These are phyloP conservation scores for Lytechinus variegatus DNA, from an alignment of 35 echinoderm and acorn worm species.

Conservation along the genomic window DNA sequence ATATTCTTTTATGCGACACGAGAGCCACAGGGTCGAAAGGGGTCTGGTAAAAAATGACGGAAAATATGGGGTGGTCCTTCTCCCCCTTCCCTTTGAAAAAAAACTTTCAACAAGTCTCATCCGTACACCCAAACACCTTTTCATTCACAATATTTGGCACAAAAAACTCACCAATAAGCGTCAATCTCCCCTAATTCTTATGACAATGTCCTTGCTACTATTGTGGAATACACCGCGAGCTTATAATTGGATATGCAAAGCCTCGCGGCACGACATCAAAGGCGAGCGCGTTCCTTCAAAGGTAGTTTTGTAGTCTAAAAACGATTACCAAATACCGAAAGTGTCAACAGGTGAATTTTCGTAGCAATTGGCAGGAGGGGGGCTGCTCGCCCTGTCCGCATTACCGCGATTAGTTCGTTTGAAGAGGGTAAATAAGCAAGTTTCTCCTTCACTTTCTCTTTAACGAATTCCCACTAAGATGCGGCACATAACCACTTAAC, in stretches of 20 bases:
- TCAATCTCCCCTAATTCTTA: constrained; percentile 12
- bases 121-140: constrained; percentile 18
- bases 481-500: constrained; percentile 18
- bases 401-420: neutral
- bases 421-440: constrained; percentile 1
- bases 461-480: neutral
- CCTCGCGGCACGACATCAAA: neutral
- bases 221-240: neutral
- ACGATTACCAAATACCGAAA: neutral
- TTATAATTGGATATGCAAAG: constrained; percentile 40
- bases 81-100: neutral
- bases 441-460: neutral
- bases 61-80: neutral
- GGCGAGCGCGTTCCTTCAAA: neutral
- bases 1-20: neutral
- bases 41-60: neutral
- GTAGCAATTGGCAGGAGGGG: neutral
- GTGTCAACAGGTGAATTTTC: neutral
- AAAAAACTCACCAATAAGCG: neutral
- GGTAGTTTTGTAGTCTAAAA: neutral
- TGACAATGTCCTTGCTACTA: neutral
- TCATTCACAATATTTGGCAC: neutral
- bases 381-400: neutral
- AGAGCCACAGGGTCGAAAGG: neutral
- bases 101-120: neutral